Evolutionary conservation across 2,797 vertebrate genomes (phyloP), one percentile per base, ranked within the genome.

Genomic region (Silurus aristotelis): DNA sequence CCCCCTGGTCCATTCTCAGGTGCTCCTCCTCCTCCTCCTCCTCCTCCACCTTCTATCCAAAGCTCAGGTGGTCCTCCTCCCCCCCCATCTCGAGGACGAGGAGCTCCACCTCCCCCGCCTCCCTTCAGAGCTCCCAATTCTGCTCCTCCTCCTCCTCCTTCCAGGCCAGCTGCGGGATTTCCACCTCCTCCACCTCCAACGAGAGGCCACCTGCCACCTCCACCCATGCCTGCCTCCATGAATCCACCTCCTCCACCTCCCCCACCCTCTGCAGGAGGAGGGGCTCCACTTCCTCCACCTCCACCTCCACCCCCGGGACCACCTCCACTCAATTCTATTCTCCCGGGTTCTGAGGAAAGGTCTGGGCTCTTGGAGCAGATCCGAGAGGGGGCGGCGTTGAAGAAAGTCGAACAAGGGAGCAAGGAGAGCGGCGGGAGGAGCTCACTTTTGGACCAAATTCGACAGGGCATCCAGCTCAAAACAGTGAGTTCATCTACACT

Each of bases 361-460:
- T 93, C 95, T 0, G 97, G 96, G 0, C 95, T 99, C 92, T 93
- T 99, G 91, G 97, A 95, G 91, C 98, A 99, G 94, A 99, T 99
- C 91, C 93, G 96, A 92, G 97, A 96, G 92, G 98, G 97, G 72
- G 91, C 96, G 68, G 93, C 96, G 60, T 94, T 99, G 85, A 99
- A 97, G 94, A 99, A 97, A 92, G 96, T 98, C 91, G 98, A 99
- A 83, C 96, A 96, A 92, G 97, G 95, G 91, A 97, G 94, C 91
- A 94, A 95, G 86, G 95, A 93, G 87, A 94, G 92, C 12, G 95
- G 93, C 9, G 96, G 97, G 90, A 95, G 98, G 87, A 96, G 97
- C 75, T 96, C 97, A 0, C 96, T 99, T 60, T 94, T 99, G 93
- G 97, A 98, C 95, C 97, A 99, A 94, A 99, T 99, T 93, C 94